These are phyloP conservation scores for Erinaceus europaeus DNA, from an alignment of 2,113 vertebrate species.

Conservation along the genomic window DNA sequence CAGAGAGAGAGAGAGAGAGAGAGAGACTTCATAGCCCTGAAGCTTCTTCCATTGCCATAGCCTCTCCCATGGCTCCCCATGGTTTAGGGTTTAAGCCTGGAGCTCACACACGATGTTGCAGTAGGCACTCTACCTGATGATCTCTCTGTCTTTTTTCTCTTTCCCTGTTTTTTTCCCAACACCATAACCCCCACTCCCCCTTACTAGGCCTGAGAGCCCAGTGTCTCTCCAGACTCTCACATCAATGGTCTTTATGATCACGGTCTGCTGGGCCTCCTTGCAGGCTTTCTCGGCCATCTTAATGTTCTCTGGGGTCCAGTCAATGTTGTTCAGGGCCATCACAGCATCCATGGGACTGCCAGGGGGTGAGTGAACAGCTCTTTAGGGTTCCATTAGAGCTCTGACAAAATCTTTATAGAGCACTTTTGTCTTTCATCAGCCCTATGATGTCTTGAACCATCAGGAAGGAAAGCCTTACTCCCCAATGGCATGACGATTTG, in stretches of 20 bases:
- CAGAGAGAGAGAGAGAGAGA: no score
- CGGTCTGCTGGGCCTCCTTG: constrained; percentile 72
- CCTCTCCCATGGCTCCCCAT: no score
- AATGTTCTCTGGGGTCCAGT: constrained; percentile 76
- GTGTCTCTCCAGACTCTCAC: constrained; percentile 41
- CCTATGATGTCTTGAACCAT: fast-evolving
- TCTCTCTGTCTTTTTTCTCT: no score
- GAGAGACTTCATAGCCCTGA: no score
- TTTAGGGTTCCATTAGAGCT: background rate
- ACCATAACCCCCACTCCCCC: no score
- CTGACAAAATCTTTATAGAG: background rate
- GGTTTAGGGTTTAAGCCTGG: no score
- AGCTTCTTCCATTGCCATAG: no score
- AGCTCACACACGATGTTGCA: no score
- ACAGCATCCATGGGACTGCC: constrained; percentile 74
- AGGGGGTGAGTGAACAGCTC: background rate
- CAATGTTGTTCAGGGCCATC: constrained; percentile 66
- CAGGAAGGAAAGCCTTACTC: background rate
- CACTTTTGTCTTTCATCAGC: background rate
- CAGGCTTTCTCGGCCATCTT: constrained; percentile 73
- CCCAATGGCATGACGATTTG: background rate
- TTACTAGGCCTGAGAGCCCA: no score
- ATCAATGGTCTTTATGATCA: constrained; percentile 71
- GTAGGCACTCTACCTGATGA: no score
- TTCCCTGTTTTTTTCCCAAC: no score